Base-by-base conservation (phyloP, 2,113 vertebrate genomes). In the Microcebus jonahi region DNA sequence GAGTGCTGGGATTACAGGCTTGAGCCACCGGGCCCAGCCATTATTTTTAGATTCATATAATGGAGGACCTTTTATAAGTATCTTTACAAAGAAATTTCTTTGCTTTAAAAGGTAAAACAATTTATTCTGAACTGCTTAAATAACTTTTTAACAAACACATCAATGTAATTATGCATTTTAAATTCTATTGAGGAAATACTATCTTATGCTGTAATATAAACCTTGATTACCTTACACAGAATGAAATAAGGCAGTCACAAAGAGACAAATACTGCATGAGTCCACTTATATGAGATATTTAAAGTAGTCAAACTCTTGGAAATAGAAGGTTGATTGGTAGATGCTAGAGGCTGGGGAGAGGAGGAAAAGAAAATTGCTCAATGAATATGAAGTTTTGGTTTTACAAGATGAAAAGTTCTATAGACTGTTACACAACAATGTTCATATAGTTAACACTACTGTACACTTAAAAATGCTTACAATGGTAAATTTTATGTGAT, bases 81-180 rank as follows among this genome's bases (percentile, higher is more conserved):
- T 71, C 14, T 65, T 94, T 59, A 77, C 8, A 65, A 94, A 80
- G 6, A 92, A 23, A 1, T 63, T 63, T 61, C 2, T 57, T 95
- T 75, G 14, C 14, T 94, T 81, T 88, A 88, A 80, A 53, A 91
- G 53, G 1, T 80, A 86, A 82, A 70, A 81, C 59, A 75, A 50
- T 0, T 13, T 25, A 12, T 39, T 71, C 18, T 48, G 21, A 42
- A 63, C 90, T 81, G 3, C 27, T 59, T 67, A 89, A 55, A 15
- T 88, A 88, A 80, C 13, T 63, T 88, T 84, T 36, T 23, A 89
- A 65, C 21, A 81, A 92, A 55, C 0, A 67, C 3, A 68, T 29
- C 18, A 75, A 55, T 80, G 29, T 48, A 55, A 55, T 29, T 68
- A 53, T 39, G 36, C 9, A 89, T 65, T 57, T 17, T 36, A 55